Evolutionary conservation across 2,113 vertebrate species (phyloP).

Genomic region (Salminus brasiliensis): DNA sequence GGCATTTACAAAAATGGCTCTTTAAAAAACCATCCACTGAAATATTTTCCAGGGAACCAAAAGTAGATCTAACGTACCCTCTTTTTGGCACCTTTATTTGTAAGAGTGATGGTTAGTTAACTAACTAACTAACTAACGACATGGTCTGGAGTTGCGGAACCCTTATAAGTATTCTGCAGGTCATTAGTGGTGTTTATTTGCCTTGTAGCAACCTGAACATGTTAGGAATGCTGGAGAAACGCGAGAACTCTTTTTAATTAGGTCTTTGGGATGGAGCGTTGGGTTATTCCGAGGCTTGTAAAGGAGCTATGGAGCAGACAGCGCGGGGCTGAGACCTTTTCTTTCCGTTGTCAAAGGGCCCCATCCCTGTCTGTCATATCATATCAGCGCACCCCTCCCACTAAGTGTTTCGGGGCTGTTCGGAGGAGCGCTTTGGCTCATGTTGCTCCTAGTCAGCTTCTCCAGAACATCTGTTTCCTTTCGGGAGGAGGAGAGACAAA

Average conservation of each 20-base stretch:
- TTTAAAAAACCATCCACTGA: too few species aligned
- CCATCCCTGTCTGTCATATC: conserved; percentile 57
- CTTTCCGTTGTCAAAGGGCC: conserved; percentile 44
- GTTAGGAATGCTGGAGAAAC: not conserved
- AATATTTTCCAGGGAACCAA: too few species aligned
- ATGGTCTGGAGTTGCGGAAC: not conserved
- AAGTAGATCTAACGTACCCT: too few species aligned
- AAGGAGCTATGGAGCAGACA: conserved; percentile 25
- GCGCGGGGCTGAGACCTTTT: conserved; percentile 43
- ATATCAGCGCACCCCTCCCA: conserved; percentile 54
- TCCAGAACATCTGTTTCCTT: conserved; percentile 61
- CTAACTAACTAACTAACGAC: too few species aligned
- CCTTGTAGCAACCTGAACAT: not conserved
- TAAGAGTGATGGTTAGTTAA: too few species aligned
- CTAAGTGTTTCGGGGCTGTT: conserved; percentile 36
- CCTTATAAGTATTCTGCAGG: not conserved
- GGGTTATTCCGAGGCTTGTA: conserved; percentile 35
- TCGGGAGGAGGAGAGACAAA: conserved; percentile 59
- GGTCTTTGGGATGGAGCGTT: conserved; percentile 38
- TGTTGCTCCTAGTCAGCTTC: conserved; percentile 54
- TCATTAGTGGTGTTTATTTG: not conserved
- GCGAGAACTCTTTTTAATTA: conserved; percentile 25
- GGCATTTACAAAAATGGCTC: too few species aligned
- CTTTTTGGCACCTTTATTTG: too few species aligned
- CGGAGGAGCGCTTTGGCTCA: conserved; percentile 50